Evolutionary conservation across 2,888 invertebrate species (phyloP).

Genomic region (Leptopilina syphax): DNA sequence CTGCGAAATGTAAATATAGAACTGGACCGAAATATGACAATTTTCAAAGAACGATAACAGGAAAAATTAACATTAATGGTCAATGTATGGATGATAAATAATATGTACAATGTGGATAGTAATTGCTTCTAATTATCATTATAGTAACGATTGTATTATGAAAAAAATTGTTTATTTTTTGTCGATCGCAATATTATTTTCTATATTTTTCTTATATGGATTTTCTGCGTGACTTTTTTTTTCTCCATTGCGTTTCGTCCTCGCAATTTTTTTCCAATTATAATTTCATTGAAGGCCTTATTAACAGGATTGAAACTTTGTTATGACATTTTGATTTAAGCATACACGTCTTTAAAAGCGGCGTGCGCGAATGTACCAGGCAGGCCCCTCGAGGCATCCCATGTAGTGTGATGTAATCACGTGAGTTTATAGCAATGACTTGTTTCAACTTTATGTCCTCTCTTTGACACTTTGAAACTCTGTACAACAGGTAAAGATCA

Average conservation of each 20-base stretch:
- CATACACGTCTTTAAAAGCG: conserved; percentile 2
- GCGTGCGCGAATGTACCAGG: conserved; percentile 11
- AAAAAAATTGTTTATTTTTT: too few relatives aligned
- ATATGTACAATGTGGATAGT: too few relatives aligned
- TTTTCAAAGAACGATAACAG: too few relatives aligned
- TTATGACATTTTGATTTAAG: conserved; percentile 34
- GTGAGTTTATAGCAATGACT: conserved; percentile 73
- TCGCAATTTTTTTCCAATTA: conserved; percentile 4
- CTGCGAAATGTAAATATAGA: too few relatives aligned
- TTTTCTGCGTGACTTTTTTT: too few relatives aligned
- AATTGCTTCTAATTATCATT: too few relatives aligned
- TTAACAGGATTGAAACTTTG: conserved; percentile 22
- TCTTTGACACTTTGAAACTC: conserved; percentile 23
- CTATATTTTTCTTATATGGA: too few relatives aligned
- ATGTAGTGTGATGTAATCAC: conserved; percentile 69
- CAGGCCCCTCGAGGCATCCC: conserved; percentile 44
- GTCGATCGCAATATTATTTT: too few relatives aligned
- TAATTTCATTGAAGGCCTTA: conserved; percentile 27
- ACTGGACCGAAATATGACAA: too few relatives aligned
- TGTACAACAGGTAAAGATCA: conserved; percentile 18
- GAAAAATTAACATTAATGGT: not conserved
- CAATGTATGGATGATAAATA: too few relatives aligned
- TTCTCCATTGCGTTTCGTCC: too few relatives aligned
- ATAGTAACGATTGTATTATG: too few relatives aligned
- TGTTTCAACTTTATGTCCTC: conserved; percentile 46